Base-by-base conservation (phyloP, 2,888 invertebrate genomes). In the Bombylius discolor region DNA sequence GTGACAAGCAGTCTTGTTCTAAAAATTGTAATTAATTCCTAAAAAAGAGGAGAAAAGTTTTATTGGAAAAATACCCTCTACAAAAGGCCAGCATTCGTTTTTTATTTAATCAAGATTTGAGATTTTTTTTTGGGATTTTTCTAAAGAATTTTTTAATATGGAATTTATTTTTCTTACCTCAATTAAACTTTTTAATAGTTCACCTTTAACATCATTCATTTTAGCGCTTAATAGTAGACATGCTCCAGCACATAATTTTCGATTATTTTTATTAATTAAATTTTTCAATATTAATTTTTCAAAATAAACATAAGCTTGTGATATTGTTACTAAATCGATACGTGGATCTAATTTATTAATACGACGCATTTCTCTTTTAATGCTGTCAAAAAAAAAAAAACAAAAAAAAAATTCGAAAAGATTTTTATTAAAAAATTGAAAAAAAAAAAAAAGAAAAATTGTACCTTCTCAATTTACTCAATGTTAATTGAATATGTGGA, bases 291-390 rank as follows among this genome's bases (percentile, higher is more conserved):
- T 94, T 55, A 98, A 78, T 71, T 95, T 95, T 73, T 99, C 98
- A 74, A 97, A 98, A 76, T 94, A 98, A n/a, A 97, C 97, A 70
- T 94, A 97, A 0, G 96, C 90, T 71, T 95, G 94, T 23, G 98
- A 96, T 23, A 98, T 89, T 1, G 93, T 93, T 59, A 96, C 77
- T 58, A 95, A 77, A 76, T 98, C 97, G 57, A 84, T 78, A 58
- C 87, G 85, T 64, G 82, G 83, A 72, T 93, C 91, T 66, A 85
- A 78, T 72, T 88, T 89, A 4, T 89, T 90, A 57, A 93, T 92
- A 73, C 92, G 89, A 33, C 89, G 81, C 91, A 98, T 92, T 77
- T 97, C 97, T 63, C 91, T 83, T 74, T 98, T 98, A 62, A 98
- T 83, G 74, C 97, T 93, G 74, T 49, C 77, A 23, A 51, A 48